Evolutionary conservation across 2,888 invertebrate species (phyloP), one percentile per base, ranked within the genome.

Genomic region (Mythimna impura): DNA sequence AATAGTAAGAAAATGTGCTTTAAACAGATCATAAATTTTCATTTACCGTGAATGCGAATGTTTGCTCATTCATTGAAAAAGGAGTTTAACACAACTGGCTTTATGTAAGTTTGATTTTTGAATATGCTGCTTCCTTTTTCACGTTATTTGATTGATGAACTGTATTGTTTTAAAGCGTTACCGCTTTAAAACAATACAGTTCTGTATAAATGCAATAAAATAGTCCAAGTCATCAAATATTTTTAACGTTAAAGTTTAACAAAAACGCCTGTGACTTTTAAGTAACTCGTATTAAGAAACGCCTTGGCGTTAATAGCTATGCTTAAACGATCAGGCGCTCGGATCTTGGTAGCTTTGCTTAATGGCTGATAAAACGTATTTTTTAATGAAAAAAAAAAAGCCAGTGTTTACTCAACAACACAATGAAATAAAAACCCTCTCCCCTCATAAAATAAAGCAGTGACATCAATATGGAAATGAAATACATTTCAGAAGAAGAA

Each of bases 281-380:
- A 80, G 52, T 75, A 57, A 76, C 22, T 30, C 34, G 40, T 20
- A 22, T 36, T 22, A 62, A 66, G 47, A 54, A 60, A 66, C 67
- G 34, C 22, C 9, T 64, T 25, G 50, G 64, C 36, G 65, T 66
- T 73, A 65, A 50, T 69, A 66, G 76, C 86, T 83, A 83, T 82
- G 57, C 22, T 73, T 57, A 74, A 80, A 78, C 9, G 17, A 65
- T 36, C 63, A 86, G 86, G 86, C 86, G 82, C 71, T 83, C 36
- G 20, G 14, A 55, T 43, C 54, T 68, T 66, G 17, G 2, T 22
- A 62, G 9, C 47, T 55, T 34, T 20, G 12, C n/a, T 2, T 25
- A 25, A 25, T 25, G 2, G 30, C 30, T 30, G 3, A 30, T 30
- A 2, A 12, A 43, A 12, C 40, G 7, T 3, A 40, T 40, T 40